phyloP scores from a whole-genome alignment of 2,113 vertebrate genomes.

The Monarcha castaneiventris region DNA sequence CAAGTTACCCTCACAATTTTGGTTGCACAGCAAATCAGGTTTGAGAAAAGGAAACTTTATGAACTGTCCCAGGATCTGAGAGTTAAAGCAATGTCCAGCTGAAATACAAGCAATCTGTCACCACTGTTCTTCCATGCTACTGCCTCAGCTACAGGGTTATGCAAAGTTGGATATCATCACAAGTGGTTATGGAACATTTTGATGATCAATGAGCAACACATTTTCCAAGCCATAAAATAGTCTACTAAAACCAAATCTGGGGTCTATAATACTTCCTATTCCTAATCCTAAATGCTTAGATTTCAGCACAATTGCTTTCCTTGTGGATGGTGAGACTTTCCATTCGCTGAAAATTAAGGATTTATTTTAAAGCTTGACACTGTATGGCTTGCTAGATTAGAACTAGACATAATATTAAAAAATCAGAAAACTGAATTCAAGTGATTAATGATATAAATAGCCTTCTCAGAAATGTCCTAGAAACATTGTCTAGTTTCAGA shows the following conservation, averaged over 20 bases:
- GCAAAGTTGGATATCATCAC: not conserved
- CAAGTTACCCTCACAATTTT: not conserved
- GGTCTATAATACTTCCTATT: not conserved
- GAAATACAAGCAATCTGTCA: not conserved
- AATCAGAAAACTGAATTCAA: not conserved
- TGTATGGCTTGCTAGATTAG: not conserved
- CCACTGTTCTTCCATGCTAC: not conserved
- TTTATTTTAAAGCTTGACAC: not conserved
- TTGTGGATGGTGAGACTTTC: not conserved
- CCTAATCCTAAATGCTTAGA: not conserved
- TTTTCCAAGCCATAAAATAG: not conserved
- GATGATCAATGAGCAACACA: not conserved
- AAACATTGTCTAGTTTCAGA: not conserved
- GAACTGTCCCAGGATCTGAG: not conserved
- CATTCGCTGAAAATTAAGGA: not conserved
- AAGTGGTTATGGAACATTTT: not conserved
- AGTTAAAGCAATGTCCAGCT: not conserved
- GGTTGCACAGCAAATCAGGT: not conserved
- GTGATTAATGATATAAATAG: not conserved
- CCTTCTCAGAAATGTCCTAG: not conserved
- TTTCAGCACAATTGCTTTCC: not conserved
- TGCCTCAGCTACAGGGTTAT: not conserved
- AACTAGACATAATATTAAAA: not conserved
- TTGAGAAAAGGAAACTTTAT: not conserved
- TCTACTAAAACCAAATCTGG: not conserved